Evolutionary conservation across 2,888 invertebrate species (phyloP).

Genomic region (Tetheella fluctuosa): DNA sequence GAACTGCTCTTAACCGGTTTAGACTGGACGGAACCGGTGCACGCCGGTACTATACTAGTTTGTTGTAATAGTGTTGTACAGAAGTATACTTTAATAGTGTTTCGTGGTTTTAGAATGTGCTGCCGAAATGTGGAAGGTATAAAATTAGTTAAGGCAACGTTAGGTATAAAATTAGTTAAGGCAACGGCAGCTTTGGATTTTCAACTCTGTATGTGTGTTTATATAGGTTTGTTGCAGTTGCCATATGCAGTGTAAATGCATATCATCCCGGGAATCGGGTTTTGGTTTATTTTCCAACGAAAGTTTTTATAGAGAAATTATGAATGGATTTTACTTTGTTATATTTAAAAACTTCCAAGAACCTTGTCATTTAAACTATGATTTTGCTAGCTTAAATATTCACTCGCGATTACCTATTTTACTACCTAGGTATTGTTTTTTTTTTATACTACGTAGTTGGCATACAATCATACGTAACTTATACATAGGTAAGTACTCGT

Average conservation of each 20-base stretch:
- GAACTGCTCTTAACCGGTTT: conserved; percentile 69
- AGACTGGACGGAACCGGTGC: conserved; percentile 46
- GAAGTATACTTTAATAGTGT: conserved; percentile 61
- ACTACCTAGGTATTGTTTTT: no score
- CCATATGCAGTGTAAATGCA: not conserved
- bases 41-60: conserved; percentile 47
- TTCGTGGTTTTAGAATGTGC: conserved; percentile 60
- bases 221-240: conserved; percentile 9
- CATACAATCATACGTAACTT: no score
- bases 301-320: not conserved
- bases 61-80: conserved; percentile 56
- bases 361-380: not conserved
- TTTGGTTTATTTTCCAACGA: not conserved
- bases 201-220: conserved; percentile 18
- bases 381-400: not conserved
- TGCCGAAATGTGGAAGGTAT: conserved; percentile 50
- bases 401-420: no score
- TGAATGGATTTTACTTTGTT: not conserved
- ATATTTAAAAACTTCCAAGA: no score
- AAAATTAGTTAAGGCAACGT: conserved; percentile 51
- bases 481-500: no score
- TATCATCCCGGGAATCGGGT: not conserved
- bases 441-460: no score
- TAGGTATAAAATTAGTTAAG: conserved; percentile 55
- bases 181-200: conserved; percentile 27